Conservation (phyloP, 2,888 invertebrate genomes). For the Trichogramma evanescens region DNA sequence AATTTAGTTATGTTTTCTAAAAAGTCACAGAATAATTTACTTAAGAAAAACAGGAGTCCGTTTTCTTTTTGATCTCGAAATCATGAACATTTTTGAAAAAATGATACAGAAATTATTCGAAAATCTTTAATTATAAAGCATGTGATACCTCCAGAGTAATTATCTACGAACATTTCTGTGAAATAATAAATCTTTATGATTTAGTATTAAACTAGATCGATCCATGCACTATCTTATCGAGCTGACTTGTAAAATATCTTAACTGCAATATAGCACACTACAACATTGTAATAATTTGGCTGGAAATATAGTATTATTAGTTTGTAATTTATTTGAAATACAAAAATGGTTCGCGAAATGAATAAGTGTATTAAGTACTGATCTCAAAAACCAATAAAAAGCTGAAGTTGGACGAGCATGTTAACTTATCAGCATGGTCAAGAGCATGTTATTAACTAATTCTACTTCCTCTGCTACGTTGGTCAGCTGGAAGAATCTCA, state of each 20-base stretch:
- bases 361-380: constrained; percentile 1
- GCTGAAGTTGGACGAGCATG: constrained; percentile 12
- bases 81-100: no score
- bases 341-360: not conserved
- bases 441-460: constrained; percentile 19
- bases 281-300: constrained; percentile 7
- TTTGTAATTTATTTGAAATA: constrained; percentile 1
- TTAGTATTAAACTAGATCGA: no score
- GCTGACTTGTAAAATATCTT: not conserved
- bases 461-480: constrained; percentile 6
- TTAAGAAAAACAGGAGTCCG: no score
- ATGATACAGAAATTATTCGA: no score
- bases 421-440: constrained; percentile 20
- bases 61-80: no score
- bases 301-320: constrained; percentile 16
- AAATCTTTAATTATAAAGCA: no score
- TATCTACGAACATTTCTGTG: no score
- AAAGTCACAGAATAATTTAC: no score
- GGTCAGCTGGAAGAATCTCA: constrained; percentile 11
- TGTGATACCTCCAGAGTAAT: no score
- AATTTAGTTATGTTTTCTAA: no score
- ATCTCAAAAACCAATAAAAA: constrained; percentile 10
- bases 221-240: not conserved
- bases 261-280: constrained; percentile 8
- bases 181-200: no score